phyloP scores from a whole-genome alignment of 2,888 invertebrate genomes.

The Acrobasis repandana region DNA sequence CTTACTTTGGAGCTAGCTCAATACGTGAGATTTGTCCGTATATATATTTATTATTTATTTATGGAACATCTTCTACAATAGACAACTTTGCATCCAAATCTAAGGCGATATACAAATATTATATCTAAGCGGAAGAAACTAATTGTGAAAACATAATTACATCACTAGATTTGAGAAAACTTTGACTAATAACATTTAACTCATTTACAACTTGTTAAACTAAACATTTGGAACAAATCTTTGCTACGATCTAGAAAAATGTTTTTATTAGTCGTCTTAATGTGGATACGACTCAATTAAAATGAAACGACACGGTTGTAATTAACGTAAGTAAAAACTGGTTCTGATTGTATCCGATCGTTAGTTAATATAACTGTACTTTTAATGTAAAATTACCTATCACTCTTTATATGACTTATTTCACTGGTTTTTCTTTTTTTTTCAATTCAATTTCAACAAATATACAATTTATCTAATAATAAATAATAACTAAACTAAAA shows the following conservation, averaged over 20 bases:
- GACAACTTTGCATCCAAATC: too few species aligned
- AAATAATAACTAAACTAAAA: too few species aligned
- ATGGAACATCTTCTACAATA: too few species aligned
- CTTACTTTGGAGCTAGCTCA: too few species aligned
- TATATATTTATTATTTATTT: too few species aligned
- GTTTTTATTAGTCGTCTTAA: constrained; percentile 18
- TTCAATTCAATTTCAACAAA: too few species aligned
- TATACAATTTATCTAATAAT: too few species aligned
- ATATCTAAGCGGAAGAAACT: too few species aligned
- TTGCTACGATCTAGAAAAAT: constrained; percentile 1
- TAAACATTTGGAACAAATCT: constrained; percentile 13
- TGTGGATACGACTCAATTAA: constrained; percentile 16
- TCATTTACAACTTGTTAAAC: constrained; percentile 17
- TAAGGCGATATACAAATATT: too few species aligned
- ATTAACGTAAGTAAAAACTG: constrained; percentile 11
- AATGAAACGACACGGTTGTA: constrained; percentile 5
- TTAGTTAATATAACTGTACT: neutral
- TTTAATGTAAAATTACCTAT: neutral
- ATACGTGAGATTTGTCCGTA: too few species aligned
- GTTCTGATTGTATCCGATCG: neutral
- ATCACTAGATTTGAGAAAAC: constrained; percentile 2
- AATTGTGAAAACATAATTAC: neutral
- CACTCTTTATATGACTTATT: too few species aligned
- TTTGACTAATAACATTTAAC: constrained; percentile 9
- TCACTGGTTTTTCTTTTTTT: too few species aligned